phyloP scores from a whole-genome alignment of 1,140 invertebrate species.

The Heterodera schachtii region DNA sequence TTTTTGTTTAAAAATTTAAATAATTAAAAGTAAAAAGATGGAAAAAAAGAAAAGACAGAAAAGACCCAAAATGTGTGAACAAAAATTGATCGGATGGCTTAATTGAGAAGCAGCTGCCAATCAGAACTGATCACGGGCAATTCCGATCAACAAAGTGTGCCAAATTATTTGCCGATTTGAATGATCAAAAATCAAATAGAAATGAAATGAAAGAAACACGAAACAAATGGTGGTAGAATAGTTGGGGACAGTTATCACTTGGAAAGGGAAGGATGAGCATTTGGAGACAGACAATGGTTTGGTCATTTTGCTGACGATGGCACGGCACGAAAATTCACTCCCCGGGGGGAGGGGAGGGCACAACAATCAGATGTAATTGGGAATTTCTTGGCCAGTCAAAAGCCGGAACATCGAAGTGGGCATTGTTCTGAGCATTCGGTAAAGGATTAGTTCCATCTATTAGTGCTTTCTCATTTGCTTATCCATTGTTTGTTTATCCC shows the following conservation, averaged over 20 bases:
- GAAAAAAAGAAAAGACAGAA: not conserved
- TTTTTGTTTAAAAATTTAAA: not conserved
- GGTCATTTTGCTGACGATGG: not conserved
- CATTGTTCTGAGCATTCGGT: constrained; percentile 76
- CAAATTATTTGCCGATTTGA: too few species aligned
- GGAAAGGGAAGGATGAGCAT: not conserved
- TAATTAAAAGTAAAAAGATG: not conserved
- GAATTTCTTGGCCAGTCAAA: constrained; percentile 96
- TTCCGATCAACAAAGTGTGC: too few species aligned
- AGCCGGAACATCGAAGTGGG: constrained; percentile 99
- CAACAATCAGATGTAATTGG: constrained; percentile 83
- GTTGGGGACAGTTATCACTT: not conserved
- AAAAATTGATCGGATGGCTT: not conserved
- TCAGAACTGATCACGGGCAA: not conserved
- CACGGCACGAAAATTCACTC: not conserved
- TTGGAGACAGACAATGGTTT: not conserved
- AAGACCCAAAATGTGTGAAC: not conserved
- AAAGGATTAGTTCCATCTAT: too few species aligned
- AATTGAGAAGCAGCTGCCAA: not conserved
- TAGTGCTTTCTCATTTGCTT: too few species aligned
- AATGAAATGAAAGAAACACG: not conserved
- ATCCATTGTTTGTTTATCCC: too few species aligned
- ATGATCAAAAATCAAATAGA: not conserved
- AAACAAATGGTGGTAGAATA: too few species aligned
- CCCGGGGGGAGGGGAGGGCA: too few species aligned